These are phyloP conservation scores for Cybosia mesomella DNA, from an alignment of 2,888 invertebrate genomes.

Conservation along the genomic window DNA sequence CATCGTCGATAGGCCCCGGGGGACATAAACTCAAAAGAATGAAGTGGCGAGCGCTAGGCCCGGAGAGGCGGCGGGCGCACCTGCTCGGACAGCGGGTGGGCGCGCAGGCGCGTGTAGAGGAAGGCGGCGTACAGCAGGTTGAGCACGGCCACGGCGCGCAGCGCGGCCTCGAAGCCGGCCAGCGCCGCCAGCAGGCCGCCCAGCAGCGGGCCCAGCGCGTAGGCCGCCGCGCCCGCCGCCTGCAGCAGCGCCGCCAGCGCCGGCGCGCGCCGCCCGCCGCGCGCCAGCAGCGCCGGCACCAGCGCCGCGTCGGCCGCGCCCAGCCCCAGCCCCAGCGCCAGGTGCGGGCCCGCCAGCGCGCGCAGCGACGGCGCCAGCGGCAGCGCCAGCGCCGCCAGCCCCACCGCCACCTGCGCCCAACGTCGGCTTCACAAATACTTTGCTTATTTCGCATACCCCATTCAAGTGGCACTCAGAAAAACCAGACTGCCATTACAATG, in stretches of 20 bases:
- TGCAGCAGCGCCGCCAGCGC: conserved; percentile 75
- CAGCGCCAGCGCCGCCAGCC: conserved; percentile 20
- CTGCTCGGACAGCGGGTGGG: conserved; percentile 70
- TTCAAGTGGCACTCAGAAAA: too few species aligned
- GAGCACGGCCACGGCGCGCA: conserved; percentile 72
- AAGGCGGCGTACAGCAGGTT: conserved; percentile 73
- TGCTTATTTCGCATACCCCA: too few species aligned
- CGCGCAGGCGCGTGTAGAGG: conserved; percentile 65
- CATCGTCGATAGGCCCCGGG: too few species aligned
- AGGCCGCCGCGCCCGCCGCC: conserved; percentile 33
- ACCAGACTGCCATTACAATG: too few species aligned
- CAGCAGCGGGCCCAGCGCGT: conserved; percentile 58
- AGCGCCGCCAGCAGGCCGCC: conserved; percentile 70
- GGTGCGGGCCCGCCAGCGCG: conserved; percentile 71
- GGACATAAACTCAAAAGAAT: too few species aligned
- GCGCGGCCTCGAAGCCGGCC: conserved; percentile 66
- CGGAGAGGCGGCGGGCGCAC: too few species aligned
- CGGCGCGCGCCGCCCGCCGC: conserved; percentile 58
- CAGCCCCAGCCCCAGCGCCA: conserved; percentile 74
- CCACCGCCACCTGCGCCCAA: conserved; percentile 51
- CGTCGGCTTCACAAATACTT: too few species aligned
- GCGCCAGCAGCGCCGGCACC: conserved; percentile 73
- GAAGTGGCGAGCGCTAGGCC: too few species aligned
- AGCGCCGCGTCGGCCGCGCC: conserved; percentile 78
- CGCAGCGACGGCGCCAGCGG: conserved; percentile 52